Evolutionary conservation across 2,113 vertebrate species (phyloP).

Genomic region (Hemiscyllium ocellatum): DNA sequence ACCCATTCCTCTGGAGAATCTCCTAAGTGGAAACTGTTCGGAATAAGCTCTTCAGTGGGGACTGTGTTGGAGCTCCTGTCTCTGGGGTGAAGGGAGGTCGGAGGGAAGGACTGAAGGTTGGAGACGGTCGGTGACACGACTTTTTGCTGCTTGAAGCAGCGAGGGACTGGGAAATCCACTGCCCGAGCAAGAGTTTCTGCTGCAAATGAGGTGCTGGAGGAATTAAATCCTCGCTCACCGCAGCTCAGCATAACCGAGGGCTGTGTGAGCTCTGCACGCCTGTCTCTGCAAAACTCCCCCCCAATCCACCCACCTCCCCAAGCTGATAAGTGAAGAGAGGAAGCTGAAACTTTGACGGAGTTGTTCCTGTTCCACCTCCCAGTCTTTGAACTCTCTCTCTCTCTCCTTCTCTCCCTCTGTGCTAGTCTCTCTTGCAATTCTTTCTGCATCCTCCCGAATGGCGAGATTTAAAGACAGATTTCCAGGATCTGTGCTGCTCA

Average conservation of each 20-base stretch:
- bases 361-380: not conserved
- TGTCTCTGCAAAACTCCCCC: not conserved
- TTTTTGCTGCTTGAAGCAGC: too few species aligned
- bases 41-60: not conserved
- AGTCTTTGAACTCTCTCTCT: not conserved
- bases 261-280: slow-evolving; percentile 12
- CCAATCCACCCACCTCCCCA: not conserved
- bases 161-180: not conserved
- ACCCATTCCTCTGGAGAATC: not conserved
- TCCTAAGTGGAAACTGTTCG: not conserved
- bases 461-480: not conserved
- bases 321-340: slow-evolving; percentile 1
- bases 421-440: not conserved
- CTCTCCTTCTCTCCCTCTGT: not conserved
- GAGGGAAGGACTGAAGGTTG: not conserved
- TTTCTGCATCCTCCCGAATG: not conserved
- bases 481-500: not conserved
- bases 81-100: slow-evolving; percentile 26
- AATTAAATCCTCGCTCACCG: not conserved
- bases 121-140: not conserved
- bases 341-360: not conserved
- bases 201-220: not conserved
- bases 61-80: not conserved
- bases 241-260: not conserved
- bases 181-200: not conserved